Conservation (phyloP, 2,888 invertebrate species). For the Synanthedon andrenaeformis region DNA sequence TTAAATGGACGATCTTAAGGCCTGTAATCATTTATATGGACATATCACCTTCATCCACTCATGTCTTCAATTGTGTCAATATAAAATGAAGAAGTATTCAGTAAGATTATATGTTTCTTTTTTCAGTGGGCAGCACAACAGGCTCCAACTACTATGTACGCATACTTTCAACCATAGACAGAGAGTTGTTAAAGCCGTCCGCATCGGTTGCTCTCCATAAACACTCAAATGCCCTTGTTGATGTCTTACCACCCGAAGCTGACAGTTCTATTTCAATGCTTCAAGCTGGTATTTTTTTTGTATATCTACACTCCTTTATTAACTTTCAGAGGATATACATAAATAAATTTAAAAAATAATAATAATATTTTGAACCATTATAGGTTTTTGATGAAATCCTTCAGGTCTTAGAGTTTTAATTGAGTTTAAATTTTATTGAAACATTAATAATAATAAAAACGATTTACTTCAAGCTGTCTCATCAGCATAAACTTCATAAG, state of each 20-base stretch:
- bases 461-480: too few species aligned
- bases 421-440: too few species aligned
- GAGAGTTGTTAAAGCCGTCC: constrained; percentile 96
- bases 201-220: constrained; percentile 99
- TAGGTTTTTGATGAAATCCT: background rate
- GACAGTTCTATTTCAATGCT: constrained; percentile 99
- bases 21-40: too few species aligned
- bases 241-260: constrained; percentile 98
- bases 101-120: background rate
- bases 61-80: background rate
- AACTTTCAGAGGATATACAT: background rate
- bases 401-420: too few species aligned
- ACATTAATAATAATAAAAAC: too few species aligned
- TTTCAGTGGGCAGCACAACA: constrained; percentile 92
- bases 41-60: too few species aligned
- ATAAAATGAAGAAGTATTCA: background rate
- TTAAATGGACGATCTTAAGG: too few species aligned
- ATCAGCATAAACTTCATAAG: too few species aligned
- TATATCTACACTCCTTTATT: background rate
- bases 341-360: too few species aligned
- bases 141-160: constrained; percentile 99
- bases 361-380: background rate
- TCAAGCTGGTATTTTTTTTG: constrained; percentile 76
- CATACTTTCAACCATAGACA: constrained; percentile 97
- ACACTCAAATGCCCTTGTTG: constrained; percentile 99